phyloP scores from a whole-genome alignment of 2,888 invertebrate genomes.

The Petrolisthes cinctipes region DNA sequence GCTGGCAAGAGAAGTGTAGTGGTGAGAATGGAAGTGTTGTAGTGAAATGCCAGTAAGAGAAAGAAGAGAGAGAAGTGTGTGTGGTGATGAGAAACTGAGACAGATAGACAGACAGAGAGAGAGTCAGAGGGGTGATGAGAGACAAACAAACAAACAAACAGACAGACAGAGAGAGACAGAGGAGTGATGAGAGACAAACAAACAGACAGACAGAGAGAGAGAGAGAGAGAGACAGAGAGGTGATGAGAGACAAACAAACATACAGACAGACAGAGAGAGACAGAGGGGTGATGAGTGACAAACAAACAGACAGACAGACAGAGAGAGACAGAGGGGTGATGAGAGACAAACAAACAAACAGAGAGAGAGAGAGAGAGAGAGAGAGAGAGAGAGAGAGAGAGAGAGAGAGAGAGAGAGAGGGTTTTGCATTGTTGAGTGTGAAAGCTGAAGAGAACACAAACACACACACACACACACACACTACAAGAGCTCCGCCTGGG shows the following conservation, averaged over 20 bases:
- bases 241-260: background rate
- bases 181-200: background rate
- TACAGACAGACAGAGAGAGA: conserved; percentile 1
- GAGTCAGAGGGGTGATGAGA: background rate
- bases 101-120: background rate
- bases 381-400: background rate
- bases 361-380: background rate
- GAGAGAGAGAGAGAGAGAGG: background rate
- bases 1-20: background rate
- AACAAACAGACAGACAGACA: background rate
- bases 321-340: background rate
- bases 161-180: background rate
- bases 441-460: background rate
- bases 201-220: background rate
- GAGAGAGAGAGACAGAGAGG: background rate
- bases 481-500: no score
- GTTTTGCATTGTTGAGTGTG: background rate
- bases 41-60: background rate
- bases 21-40: background rate
- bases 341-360: no score
- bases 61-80: background rate
- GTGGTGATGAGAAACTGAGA: background rate
- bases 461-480: no score
- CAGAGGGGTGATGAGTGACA: background rate
- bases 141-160: background rate